A percentile compares a stretch with the other conserved stretches of the same genome.
These are phyloP conservation scores for Allacma fusca DNA, from an alignment of 2,888 invertebrate species.

Conservation along the genomic window DNA sequence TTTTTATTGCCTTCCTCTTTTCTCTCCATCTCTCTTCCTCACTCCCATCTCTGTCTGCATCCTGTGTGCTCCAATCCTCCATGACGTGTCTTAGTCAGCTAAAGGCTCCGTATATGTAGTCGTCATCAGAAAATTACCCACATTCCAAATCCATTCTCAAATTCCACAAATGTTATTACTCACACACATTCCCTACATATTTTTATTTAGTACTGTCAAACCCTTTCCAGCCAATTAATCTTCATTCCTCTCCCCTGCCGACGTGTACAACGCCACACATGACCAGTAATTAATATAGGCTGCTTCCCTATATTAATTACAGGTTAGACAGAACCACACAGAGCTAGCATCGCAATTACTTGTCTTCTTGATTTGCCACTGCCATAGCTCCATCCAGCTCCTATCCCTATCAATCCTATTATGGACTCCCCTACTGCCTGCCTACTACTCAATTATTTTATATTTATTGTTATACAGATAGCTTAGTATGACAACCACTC, in stretches of 20 bases:
- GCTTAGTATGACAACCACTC: too few relatives aligned
- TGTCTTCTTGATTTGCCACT: too few relatives aligned
- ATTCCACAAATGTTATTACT: not conserved
- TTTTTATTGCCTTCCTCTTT: slow-evolving; percentile 26
- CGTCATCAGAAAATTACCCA: not conserved
- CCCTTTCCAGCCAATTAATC: not conserved
- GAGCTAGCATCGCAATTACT: too few relatives aligned
- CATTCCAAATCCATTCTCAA: slow-evolving; percentile 11
- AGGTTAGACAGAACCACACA: too few relatives aligned
- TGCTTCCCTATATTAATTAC: too few relatives aligned
- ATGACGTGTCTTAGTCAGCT: not conserved
- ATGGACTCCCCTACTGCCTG: too few relatives aligned
- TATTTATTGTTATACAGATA: too few relatives aligned
- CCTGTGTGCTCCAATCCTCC: too few relatives aligned
- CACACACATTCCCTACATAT: not conserved
- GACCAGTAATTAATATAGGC: too few relatives aligned
- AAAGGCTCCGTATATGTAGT: not conserved
- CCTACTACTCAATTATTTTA: too few relatives aligned
- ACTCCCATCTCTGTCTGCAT: not conserved
- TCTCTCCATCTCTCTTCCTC: slow-evolving; percentile 3
- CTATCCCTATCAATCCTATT: too few relatives aligned
- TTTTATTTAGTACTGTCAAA: slow-evolving; percentile 4
- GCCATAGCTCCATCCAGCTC: too few relatives aligned
- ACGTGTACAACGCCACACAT: not conserved
- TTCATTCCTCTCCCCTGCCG: not conserved